Conservation (phyloP, 2,797 vertebrate species). For the Mus spretus region DNA sequence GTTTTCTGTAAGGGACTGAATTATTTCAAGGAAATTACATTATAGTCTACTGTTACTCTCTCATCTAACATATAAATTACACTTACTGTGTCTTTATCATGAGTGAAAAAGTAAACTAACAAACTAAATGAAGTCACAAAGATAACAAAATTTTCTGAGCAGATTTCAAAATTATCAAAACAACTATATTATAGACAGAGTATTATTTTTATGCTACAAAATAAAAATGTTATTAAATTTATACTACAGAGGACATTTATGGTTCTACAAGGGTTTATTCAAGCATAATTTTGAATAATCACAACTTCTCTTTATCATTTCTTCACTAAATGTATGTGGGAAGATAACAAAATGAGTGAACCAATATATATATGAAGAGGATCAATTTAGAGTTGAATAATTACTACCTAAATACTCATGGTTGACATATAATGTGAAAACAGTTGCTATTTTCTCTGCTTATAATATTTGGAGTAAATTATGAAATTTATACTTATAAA, state of each 20-base stretch:
- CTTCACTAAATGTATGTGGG: not conserved
- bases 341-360: not conserved
- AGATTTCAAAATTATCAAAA: not conserved
- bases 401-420: not conserved
- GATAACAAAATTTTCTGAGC: constrained; percentile 8
- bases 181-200: not conserved
- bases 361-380: not conserved
- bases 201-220: not conserved
- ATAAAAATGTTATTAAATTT: not conserved
- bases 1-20: not conserved
- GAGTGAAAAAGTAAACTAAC: not conserved
- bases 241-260: not conserved
- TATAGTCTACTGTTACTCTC: not conserved
- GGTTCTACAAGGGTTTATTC: not conserved
- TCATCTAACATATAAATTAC: not conserved
- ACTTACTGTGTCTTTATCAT: not conserved
- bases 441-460: not conserved
- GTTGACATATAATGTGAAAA: rapidly evolving
- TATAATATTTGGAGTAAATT: not conserved
- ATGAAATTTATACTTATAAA: not conserved
- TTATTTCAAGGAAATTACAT: not conserved
- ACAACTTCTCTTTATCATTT: not conserved
- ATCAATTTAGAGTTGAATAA: not conserved
- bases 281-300: not conserved
- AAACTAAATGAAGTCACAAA: not conserved